Evolutionary conservation across 2,113 vertebrate genomes (phyloP).

Genomic region (Heterotis niloticus): DNA sequence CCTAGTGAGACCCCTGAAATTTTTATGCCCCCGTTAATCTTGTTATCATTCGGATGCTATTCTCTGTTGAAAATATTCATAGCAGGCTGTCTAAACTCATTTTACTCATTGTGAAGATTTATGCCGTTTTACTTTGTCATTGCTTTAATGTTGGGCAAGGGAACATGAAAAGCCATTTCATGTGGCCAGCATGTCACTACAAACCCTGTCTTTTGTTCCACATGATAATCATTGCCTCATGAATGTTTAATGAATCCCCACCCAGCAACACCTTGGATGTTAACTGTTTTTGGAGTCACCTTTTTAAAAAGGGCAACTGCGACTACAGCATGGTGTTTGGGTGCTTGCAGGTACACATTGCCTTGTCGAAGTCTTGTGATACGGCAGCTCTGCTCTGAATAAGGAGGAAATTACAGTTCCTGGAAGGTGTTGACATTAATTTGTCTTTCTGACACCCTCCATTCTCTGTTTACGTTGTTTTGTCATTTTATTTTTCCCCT

Average conservation of each 20-base stretch:
- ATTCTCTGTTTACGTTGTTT: background rate
- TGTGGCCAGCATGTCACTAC: constrained; percentile 31
- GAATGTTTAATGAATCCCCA: constrained; percentile 30
- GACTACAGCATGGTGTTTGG: background rate
- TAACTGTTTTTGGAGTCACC: constrained; percentile 13
- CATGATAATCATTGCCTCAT: constrained; percentile 28
- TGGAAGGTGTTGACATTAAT: background rate
- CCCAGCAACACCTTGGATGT: constrained; percentile 16
- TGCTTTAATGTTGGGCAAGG: constrained; percentile 30
- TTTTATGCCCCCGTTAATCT: constrained; percentile 33
- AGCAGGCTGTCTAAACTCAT: constrained; percentile 30
- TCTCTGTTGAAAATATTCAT: constrained; percentile 30
- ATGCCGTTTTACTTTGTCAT: constrained; percentile 20
- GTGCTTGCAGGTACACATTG: background rate
- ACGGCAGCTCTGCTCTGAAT: background rate
- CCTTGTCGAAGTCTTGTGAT: background rate
- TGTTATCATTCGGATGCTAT: constrained; percentile 30
- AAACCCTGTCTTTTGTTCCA: constrained; percentile 28
- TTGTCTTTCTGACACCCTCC: background rate
- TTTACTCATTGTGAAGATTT: constrained; percentile 29
- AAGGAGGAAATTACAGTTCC: background rate
- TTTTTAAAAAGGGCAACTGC: constrained; percentile 18
- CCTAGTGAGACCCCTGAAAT: constrained; percentile 4
- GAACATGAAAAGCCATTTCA: constrained; percentile 32
- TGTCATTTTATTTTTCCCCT: background rate